These are phyloP conservation scores for Microctonus brassicae DNA, from an alignment of 2,888 invertebrate species.

Conservation along the genomic window DNA sequence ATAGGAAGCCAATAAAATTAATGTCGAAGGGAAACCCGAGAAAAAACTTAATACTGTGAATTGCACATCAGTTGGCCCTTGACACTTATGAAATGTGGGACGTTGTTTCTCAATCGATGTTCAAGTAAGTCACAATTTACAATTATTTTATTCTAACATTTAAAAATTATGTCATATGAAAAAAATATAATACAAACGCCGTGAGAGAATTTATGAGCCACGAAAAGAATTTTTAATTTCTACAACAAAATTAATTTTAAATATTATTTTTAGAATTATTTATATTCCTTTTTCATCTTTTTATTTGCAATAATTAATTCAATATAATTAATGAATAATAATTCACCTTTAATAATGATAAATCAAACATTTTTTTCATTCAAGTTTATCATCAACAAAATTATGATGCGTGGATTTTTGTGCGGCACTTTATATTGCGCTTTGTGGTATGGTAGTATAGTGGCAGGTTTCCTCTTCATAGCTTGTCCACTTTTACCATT, in stretches of 20 bases:
- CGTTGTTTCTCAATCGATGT: slow-evolving; percentile 40
- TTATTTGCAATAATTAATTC: too few relatives aligned
- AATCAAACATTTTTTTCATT: slow-evolving; percentile 12
- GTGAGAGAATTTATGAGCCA: background rate
- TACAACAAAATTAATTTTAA: too few relatives aligned
- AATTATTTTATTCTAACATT: background rate
- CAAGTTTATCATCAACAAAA: slow-evolving; percentile 39
- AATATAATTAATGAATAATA: too few relatives aligned
- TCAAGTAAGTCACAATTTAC: slow-evolving; percentile 37
- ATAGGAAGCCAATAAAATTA: slow-evolving; percentile 57
- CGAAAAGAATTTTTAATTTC: background rate
- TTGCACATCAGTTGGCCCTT: slow-evolving; percentile 52
- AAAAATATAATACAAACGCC: background rate
- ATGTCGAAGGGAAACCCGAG: slow-evolving; percentile 62
- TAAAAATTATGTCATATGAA: background rate
- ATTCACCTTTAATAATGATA: too few relatives aligned
- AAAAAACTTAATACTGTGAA: slow-evolving; percentile 56
- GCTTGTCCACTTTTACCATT: slow-evolving; percentile 81
- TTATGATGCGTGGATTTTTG: slow-evolving; percentile 62
- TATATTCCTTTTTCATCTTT: too few relatives aligned
- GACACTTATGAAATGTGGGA: slow-evolving; percentile 56
- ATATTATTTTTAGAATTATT: too few relatives aligned
- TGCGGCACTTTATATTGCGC: slow-evolving; percentile 69
- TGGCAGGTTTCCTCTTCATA: slow-evolving; percentile 72
- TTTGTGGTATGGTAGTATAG: slow-evolving; percentile 72